A percentile compares a stretch with the other conserved stretches of the same genome.
Evolutionary conservation across 2,888 invertebrate species (phyloP).

Genomic region (Drosophila subquinaria): DNA sequence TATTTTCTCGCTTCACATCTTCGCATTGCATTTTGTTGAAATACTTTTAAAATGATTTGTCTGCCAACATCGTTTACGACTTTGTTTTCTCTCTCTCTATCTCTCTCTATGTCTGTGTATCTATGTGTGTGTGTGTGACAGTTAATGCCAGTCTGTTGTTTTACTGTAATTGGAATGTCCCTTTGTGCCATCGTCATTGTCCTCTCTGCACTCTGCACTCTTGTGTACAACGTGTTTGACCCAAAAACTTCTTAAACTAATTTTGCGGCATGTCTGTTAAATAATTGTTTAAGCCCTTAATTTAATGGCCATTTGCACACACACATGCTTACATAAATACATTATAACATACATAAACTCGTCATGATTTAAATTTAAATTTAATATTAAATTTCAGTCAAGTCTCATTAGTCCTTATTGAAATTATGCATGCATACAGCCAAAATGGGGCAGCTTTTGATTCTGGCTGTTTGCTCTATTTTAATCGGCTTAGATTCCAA

Average conservation of each 20-base stretch:
- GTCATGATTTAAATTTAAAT: slow-evolving; percentile 36
- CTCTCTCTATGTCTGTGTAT: slow-evolving; percentile 19
- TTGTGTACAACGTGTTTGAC: slow-evolving; percentile 44
- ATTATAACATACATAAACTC: slow-evolving; percentile 9
- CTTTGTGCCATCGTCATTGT: slow-evolving; percentile 54
- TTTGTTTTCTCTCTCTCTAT: slow-evolving; percentile 11
- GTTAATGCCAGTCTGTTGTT: slow-evolving; percentile 55
- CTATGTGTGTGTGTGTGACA: slow-evolving; percentile 17
- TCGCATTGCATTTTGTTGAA: slow-evolving; percentile 66
- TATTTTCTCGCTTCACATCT: slow-evolving; percentile 53
- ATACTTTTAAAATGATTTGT: slow-evolving; percentile 76
- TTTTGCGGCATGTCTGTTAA: slow-evolving; percentile 78
- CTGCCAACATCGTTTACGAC: slow-evolving; percentile 49
- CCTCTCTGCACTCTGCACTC: slow-evolving; percentile 26
- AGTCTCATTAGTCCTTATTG: slow-evolving; percentile 39
- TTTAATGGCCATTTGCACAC: slow-evolving; percentile 46
- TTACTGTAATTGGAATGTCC: slow-evolving; percentile 71
- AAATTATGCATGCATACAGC: slow-evolving; percentile 24
- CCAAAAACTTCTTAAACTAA: slow-evolving; percentile 72
- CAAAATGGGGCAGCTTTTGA: not conserved
- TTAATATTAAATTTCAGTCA: slow-evolving; percentile 54
- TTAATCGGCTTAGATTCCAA: slow-evolving; percentile 27
- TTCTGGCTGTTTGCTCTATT: slow-evolving; percentile 23
- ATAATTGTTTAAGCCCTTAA: slow-evolving; percentile 81
- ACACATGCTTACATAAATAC: slow-evolving; percentile 3